These are phyloP conservation scores for Patiria pectinifera DNA, from an alignment of 53 echinoderm and acorn worm species.

Conservation along the genomic window DNA sequence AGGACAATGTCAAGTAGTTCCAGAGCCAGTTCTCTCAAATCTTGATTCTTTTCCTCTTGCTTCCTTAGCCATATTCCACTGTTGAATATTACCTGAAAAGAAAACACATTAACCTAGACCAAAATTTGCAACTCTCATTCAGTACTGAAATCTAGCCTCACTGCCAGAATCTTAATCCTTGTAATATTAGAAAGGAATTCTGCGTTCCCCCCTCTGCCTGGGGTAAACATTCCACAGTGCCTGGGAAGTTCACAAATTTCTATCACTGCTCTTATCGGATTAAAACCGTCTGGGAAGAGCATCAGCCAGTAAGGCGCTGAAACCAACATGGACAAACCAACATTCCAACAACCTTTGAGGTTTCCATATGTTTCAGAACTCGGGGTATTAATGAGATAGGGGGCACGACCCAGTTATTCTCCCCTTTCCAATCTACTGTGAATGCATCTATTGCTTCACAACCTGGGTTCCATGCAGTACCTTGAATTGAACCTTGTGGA, in stretches of 20 bases:
- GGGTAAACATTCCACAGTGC: conserved; percentile 5
- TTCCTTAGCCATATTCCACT: conserved; percentile 1
- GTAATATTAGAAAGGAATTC: conserved; percentile 41
- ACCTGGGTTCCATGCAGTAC: conserved; percentile 40
- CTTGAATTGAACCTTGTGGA: conserved; percentile 57
- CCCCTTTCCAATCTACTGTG: conserved; percentile 23
- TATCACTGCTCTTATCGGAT: conserved; percentile 19
- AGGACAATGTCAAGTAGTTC: conserved; percentile 19
- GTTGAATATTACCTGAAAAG: conserved; percentile 44
- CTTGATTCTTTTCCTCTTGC: neutral
- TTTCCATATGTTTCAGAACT: conserved; percentile 9
- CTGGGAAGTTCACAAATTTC: conserved; percentile 27
- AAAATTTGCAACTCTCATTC: neutral
- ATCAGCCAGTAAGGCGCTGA: conserved; percentile 35
- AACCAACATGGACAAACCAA: conserved; percentile 38
- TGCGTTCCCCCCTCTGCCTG: conserved; percentile 19
- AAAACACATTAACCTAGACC: neutral
- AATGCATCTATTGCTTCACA: conserved; percentile 45
- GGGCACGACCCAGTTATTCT: conserved; percentile 54
- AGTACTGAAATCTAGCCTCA: conserved; percentile 11
- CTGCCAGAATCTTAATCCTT: conserved; percentile 45
- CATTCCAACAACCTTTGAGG: neutral
- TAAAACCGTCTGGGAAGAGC: conserved; percentile 43
- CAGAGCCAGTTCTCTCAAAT: conserved; percentile 3
- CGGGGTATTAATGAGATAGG: conserved; percentile 40